Evolutionary conservation across 2,888 invertebrate species (phyloP).

Genomic region (Hirtodrosophila duncani): DNA sequence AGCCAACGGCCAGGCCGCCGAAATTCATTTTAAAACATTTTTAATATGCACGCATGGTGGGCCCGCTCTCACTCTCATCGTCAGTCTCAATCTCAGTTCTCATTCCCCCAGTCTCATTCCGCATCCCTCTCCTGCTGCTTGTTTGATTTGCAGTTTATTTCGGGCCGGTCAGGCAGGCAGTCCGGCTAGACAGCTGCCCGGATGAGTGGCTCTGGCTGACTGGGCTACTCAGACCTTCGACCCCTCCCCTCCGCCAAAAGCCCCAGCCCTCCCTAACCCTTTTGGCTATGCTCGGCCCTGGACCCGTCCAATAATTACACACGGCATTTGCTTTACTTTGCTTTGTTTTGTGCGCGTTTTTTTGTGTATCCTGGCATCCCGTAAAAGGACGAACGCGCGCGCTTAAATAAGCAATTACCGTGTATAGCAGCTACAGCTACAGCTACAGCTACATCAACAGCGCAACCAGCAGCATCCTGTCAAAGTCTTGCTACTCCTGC

Average conservation of each 20-base stretch:
- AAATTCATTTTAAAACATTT: conserved; percentile 58
- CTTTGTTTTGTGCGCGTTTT: conserved; percentile 34
- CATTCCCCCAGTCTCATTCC: conserved; percentile 1
- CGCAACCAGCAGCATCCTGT: conserved; percentile 56
- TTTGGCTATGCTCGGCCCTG: conserved; percentile 17
- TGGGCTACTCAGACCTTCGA: conserved; percentile 25
- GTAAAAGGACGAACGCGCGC: conserved; percentile 65
- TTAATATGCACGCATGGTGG: conserved; percentile 66
- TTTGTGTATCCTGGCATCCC: conserved; percentile 51
- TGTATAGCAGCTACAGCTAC: conserved; percentile 38
- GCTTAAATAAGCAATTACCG: conserved; percentile 73
- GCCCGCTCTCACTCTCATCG: too few species aligned
- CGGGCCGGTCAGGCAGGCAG: conserved; percentile 41
- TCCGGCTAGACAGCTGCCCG: conserved; percentile 54
- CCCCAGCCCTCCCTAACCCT: too few species aligned
- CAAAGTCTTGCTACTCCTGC: too few species aligned
- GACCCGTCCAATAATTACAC: conserved; percentile 64
- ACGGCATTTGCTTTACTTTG: conserved; percentile 65
- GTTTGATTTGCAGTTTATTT: conserved; percentile 62
- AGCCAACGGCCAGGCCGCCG: conserved; percentile 21
- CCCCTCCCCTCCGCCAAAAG: conserved; percentile 10
- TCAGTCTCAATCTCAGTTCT: too few species aligned
- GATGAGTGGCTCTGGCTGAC: conserved; percentile 19
- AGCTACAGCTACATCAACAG: too few species aligned
- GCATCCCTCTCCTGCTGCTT: conserved; percentile 24